Conservation (phyloP, 2,113 vertebrate genomes). For the Epinephelus cyanopodus region DNA sequence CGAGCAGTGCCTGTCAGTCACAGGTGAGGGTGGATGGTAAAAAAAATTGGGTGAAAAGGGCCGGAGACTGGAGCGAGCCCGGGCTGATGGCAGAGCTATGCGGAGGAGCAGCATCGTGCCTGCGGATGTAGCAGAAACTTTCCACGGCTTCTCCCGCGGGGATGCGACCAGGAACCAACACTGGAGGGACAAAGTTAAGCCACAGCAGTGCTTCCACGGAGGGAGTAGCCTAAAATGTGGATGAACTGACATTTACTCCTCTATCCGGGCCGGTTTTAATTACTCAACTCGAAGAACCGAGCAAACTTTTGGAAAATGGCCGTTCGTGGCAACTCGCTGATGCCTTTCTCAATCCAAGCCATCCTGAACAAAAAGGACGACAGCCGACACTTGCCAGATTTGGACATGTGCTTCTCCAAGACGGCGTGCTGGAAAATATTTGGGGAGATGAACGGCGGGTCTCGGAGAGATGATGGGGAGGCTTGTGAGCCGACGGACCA, state of each 20-base stretch:
- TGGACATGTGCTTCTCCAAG: slow-evolving; percentile 86
- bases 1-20: slow-evolving; percentile 85
- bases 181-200: slow-evolving; percentile 35
- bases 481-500: slow-evolving; percentile 75
- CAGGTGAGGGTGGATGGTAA: slow-evolving; percentile 85
- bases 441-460: slow-evolving; percentile 80
- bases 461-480: slow-evolving; percentile 74
- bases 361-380: slow-evolving; percentile 94
- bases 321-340: slow-evolving; percentile 88
- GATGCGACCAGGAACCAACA: slow-evolving; percentile 69
- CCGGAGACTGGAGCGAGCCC: slow-evolving; percentile 70
- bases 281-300: slow-evolving; percentile 48
- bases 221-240: slow-evolving; percentile 65
- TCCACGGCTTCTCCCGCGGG: slow-evolving; percentile 65
- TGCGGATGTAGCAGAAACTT: slow-evolving; percentile 68
- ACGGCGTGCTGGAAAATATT: slow-evolving; percentile 93
- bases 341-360: slow-evolving; percentile 96
- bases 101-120: slow-evolving; percentile 75
- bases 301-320: slow-evolving; percentile 84
- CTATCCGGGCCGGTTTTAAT: slow-evolving; percentile 23
- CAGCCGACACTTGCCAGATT: slow-evolving; percentile 80
- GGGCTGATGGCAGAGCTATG: slow-evolving; percentile 76
- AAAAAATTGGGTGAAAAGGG: slow-evolving; percentile 82
- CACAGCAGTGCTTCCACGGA: slow-evolving; percentile 37
- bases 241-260: slow-evolving; percentile 68